Base-by-base conservation (phyloP, 1,140 invertebrate species). In the Zaprionus lachaisei region DNA sequence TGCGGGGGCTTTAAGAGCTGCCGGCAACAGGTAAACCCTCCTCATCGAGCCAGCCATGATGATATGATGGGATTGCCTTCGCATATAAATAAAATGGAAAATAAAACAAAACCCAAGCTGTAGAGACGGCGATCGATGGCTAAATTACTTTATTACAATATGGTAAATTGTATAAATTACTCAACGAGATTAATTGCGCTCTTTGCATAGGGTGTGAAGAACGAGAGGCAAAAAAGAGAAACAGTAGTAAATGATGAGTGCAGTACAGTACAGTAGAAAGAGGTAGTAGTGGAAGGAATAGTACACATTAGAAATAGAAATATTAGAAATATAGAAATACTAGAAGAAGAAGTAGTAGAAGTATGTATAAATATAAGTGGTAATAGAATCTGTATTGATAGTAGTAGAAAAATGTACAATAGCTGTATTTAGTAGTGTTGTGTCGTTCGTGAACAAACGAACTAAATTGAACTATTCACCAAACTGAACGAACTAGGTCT, bases 1-100 rank as follows among this genome's bases (percentile, higher is more conserved):
- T 24, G 65, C 72, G 72, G 72, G 72, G 72, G 72, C 72, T 69
- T 74, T 65, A 69, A 74, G 72, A 47, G 72, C 41, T 68, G 72
- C 72, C 72, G 72, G 55, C 41, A 49, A 75, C 72, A 75, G 67
- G 67, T 71, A 71, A 71, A 26, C 49, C 15, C 31, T 66, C 49
- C 61, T 34, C 7, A 20, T 22, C 9, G 17, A 20, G 1, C 9
- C 41, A 17, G 7, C 41, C 51, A 20, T 34, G 56, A 54, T 67
- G 20, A 56, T 34, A 34, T 56, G n/a, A 24, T 14, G 20, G 26
- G 17, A 55, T 15, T 34, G 37, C 56, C 38, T n/a, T 62, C 15
- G 14, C 26, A 26, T 56, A 28, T 31, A 14, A 17, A 56, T n/a
- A n/a, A 26, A 56, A 56, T 34, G 31, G 31, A 20, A 49, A 20